These are phyloP conservation scores for Oryzias curvinotus DNA, from an alignment of 2,113 vertebrate species.

Conservation along the genomic window DNA sequence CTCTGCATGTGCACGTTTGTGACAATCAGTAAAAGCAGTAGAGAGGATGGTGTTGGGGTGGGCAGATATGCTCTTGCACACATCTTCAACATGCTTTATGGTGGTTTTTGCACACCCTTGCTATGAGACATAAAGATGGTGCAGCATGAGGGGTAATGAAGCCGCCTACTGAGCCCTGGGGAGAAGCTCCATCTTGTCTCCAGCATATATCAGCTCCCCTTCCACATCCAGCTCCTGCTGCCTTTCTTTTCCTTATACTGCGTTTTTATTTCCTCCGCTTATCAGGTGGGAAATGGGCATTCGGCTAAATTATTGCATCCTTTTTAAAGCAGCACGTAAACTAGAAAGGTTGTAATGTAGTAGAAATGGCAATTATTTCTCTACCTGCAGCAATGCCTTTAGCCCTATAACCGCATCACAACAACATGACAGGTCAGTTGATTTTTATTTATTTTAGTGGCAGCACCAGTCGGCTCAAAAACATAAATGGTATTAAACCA, in stretches of 20 bases:
- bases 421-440: slow-evolving; percentile 2
- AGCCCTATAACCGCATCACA: slow-evolving; percentile 35
- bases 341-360: slow-evolving; percentile 6
- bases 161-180: slow-evolving; percentile 58
- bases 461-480: not conserved
- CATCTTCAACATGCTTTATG: slow-evolving; percentile 29
- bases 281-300: slow-evolving; percentile 48
- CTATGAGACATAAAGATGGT: slow-evolving; percentile 43
- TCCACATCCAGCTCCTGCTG: slow-evolving; percentile 18
- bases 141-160: slow-evolving; percentile 56
- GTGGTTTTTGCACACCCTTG: slow-evolving; percentile 21
- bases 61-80: slow-evolving; percentile 13
- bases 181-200: slow-evolving; percentile 52
- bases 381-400: slow-evolving; percentile 29
- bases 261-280: slow-evolving; percentile 33
- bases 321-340: slow-evolving; percentile 24
- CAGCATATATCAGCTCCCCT: slow-evolving; percentile 58
- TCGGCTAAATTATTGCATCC: slow-evolving; percentile 23
- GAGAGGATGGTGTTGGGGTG: not conserved
- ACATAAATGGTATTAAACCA: slow-evolving; percentile 5
- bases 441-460: slow-evolving; percentile 18
- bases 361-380: slow-evolving; percentile 49
- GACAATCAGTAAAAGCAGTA: too few species aligned
- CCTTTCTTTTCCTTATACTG: slow-evolving; percentile 9
- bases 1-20: too few species aligned